Conservation (phyloP, 2,888 invertebrate species). For the Xylophagus ater region DNA sequence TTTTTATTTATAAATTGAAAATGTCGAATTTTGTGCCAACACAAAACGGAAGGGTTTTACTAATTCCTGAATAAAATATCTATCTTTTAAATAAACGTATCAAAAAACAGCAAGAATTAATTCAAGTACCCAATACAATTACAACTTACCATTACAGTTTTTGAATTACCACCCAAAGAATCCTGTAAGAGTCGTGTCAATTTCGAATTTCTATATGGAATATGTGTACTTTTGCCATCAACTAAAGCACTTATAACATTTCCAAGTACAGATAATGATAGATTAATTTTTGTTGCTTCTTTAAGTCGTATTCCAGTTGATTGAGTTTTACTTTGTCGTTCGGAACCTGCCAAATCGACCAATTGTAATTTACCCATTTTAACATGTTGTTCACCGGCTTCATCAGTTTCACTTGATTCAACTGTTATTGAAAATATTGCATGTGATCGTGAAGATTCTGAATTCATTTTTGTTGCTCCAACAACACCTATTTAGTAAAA, state of each 20-base stretch:
- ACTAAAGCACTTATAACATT: slow-evolving; percentile 98
- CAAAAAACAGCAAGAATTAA: no score
- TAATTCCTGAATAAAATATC: no score
- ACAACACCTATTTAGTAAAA: no score
- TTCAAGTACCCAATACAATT: no score
- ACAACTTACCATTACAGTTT: slow-evolving; percentile 73
- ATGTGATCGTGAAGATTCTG: slow-evolving; percentile 91
- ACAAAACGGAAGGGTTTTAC: no score
- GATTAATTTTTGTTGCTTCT: slow-evolving; percentile 96
- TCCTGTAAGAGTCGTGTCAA: slow-evolving; percentile 89
- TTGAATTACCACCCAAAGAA: slow-evolving; percentile 92
- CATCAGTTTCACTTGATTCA: slow-evolving; percentile 80
- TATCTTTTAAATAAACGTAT: no score
- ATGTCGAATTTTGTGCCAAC: no score
- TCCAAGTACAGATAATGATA: slow-evolving; percentile 91
- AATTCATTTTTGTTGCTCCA: slow-evolving; percentile 95
- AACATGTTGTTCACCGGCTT: slow-evolving; percentile 75
- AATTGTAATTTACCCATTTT: slow-evolving; percentile 94
- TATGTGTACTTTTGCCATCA: slow-evolving; percentile 93
- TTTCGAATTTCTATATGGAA: slow-evolving; percentile 97
- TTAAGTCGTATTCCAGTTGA: slow-evolving; percentile 85
- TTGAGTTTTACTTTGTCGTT: slow-evolving; percentile 93
- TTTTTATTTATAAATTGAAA: no score
- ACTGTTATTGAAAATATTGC: slow-evolving; percentile 97
- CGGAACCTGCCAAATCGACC: slow-evolving; percentile 96